A percentile compares a stretch with the other conserved stretches of the same genome.
These are phyloP conservation scores for Mycteria americana DNA, from an alignment of 2,797 vertebrate genomes.

Conservation along the genomic window DNA sequence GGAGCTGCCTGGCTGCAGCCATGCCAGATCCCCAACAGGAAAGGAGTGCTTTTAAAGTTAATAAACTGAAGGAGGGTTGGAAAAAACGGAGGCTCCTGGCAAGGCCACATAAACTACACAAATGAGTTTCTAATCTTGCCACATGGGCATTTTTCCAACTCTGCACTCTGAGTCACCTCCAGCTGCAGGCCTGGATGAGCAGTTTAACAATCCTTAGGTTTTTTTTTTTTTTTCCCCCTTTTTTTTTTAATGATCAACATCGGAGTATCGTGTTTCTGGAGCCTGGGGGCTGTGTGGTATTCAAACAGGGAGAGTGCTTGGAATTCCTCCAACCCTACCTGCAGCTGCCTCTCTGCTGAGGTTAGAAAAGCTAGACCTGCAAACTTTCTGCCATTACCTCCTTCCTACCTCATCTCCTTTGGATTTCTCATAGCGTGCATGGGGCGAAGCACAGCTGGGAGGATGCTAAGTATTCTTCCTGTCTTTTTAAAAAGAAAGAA, in stretches of 20 bases:
- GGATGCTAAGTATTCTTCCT: not conserved
- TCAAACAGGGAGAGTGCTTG: conserved; percentile 77
- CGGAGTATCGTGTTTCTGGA: conserved; percentile 78
- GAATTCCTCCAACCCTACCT: conserved; percentile 79
- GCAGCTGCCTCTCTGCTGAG: conserved; percentile 60
- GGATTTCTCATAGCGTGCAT: not conserved
- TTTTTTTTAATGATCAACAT: conserved; percentile 74
- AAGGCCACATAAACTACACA: conserved; percentile 75
- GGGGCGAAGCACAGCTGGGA: not conserved
- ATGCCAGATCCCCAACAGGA: conserved; percentile 68
- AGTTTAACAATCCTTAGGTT: conserved; percentile 73
- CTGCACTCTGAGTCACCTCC: conserved; percentile 75
- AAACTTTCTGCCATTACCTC: not conserved
- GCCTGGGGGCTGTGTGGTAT: conserved; percentile 77
- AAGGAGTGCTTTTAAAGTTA: conserved; percentile 79
- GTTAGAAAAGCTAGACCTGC: not conserved
- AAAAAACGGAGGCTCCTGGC: conserved; percentile 79
- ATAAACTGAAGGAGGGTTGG: conserved; percentile 81
- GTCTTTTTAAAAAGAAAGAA: not conserved
- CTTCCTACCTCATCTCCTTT: not conserved
- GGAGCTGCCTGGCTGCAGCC: conserved; percentile 66
- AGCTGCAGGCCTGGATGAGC: conserved; percentile 82
- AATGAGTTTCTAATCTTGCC: conserved; percentile 74
- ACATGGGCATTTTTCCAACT: conserved; percentile 75
- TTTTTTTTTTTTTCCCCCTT: not conserved